These are phyloP conservation scores for Antheraea pernyi DNA, from an alignment of 1,140 invertebrate species.

Conservation along the genomic window DNA sequence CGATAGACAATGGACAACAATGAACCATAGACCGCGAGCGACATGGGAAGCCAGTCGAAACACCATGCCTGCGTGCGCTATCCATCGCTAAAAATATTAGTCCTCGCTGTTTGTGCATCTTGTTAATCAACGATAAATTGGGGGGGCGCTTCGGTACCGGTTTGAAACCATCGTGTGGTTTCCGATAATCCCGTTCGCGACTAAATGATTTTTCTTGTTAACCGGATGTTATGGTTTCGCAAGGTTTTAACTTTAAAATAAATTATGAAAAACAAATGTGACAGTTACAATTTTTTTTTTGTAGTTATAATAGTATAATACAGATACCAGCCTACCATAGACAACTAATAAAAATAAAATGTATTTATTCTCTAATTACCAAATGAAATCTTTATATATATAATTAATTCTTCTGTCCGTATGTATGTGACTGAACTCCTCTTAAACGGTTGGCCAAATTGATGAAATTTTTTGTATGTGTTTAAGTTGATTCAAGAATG, in stretches of 20 bases:
- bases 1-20: background rate
- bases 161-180: background rate
- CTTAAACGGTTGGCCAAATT: no score
- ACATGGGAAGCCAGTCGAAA: constrained; percentile 6
- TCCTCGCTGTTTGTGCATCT: constrained; percentile 5
- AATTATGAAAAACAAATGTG: no score
- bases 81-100: background rate
- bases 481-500: no score
- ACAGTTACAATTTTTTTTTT: no score
- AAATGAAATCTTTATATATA: no score
- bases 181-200: background rate
- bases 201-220: background rate
- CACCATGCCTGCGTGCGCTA: constrained; percentile 11
- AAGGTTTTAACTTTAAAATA: background rate
- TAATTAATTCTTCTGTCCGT: no score
- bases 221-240: background rate
- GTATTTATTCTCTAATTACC: no score
- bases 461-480: no score
- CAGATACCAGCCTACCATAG: no score
- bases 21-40: constrained; percentile 2
- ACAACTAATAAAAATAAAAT: no score
- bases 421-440: no score
- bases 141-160: background rate
- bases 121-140: constrained; percentile 6
- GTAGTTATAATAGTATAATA: no score